Evolutionary conservation across 1,140 invertebrate genomes (phyloP), one percentile per base, ranked within the genome.

Genomic region (Conopomorpha cramerella): DNA sequence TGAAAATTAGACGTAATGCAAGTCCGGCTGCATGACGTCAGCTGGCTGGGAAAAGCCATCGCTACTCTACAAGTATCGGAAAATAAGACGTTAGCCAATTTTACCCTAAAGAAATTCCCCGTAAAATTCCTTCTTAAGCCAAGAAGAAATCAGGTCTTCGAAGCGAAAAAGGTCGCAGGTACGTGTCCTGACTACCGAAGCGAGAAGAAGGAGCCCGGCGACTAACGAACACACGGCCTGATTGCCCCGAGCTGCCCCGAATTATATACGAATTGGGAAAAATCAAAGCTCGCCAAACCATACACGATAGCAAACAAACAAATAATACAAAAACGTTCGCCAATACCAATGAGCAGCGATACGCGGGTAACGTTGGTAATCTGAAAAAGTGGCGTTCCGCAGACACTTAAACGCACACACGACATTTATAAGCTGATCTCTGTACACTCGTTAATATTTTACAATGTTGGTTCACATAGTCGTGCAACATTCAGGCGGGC

Each of bases 271-370:
- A 64, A 71, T 68, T 56, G 59, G 58, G 68, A 74, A 73, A 74
- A 74, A 70, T 70, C 65, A 70, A 66, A 70, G 61, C 60, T 54
- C 41, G 40, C 51, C 51, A 57, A 50, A 55, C 46, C 64, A 66
- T 60, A 52, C 51, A 55, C 58, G 62, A 65, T 66, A 55, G 55
- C 62, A 71, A 73, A 71, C 63, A 74, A 71, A 71, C 59, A 74
- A 71, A 73, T 72, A 72, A 73, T 66, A 65, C 59, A 51, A 49
- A 53, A 51, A 30, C 55, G 50, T 36, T 57, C 48, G 49, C 63
- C 66, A 74, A 74, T 74, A 74, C 66, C 66, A 67, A 74, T 74
- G 70, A 74, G 62, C 43, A 60, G 43, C 59, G 66, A 71, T 71
- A 70, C 61, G 59, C 57, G 46, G 52, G 33, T 55, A 52, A 38